Evolutionary conservation across 2,888 invertebrate species (phyloP).

Genomic region (Metacarcinus magister): DNA sequence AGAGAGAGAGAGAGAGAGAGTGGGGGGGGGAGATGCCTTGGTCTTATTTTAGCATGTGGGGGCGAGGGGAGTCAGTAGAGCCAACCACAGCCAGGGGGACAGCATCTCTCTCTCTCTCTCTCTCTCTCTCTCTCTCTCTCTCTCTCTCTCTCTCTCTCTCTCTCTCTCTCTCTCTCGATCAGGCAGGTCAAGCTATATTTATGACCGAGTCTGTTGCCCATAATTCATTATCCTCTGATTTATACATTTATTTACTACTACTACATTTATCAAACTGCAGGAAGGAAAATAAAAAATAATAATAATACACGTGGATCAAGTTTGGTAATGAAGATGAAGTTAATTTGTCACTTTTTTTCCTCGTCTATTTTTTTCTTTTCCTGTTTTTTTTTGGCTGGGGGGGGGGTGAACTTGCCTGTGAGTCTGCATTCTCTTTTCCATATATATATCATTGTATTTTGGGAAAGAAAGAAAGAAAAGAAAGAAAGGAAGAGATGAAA

Average conservation of each 20-base stretch:
- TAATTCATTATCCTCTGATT: not conserved
- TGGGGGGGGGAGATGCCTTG: constrained; percentile 11
- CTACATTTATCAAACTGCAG: not conserved
- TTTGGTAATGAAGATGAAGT: not conserved
- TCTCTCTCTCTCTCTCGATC: not conserved
- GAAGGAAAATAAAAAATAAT: not conserved
- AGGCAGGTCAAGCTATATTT: not conserved
- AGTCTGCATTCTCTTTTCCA: not conserved
- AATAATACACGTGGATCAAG: not conserved
- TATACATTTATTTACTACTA: not conserved
- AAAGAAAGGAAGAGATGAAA: too few species aligned
- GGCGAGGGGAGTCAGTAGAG: not conserved
- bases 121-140: not conserved
- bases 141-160: not conserved
- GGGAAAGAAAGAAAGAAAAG: too few species aligned
- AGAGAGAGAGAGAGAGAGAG: constrained; percentile 68
- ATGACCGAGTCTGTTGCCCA: not conserved
- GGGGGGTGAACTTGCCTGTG: too few species aligned
- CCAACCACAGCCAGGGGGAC: not conserved
- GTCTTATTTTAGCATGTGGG: not conserved
- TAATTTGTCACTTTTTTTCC: not conserved
- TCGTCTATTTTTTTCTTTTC: not conserved
- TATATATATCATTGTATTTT: not conserved
- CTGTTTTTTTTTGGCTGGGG: not conserved
- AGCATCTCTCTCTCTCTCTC: not conserved